A percentile compares a stretch with the other conserved stretches of the same genome.
Evolutionary conservation across 2,888 invertebrate species (phyloP).

Genomic region (Latheticus oryzae): DNA sequence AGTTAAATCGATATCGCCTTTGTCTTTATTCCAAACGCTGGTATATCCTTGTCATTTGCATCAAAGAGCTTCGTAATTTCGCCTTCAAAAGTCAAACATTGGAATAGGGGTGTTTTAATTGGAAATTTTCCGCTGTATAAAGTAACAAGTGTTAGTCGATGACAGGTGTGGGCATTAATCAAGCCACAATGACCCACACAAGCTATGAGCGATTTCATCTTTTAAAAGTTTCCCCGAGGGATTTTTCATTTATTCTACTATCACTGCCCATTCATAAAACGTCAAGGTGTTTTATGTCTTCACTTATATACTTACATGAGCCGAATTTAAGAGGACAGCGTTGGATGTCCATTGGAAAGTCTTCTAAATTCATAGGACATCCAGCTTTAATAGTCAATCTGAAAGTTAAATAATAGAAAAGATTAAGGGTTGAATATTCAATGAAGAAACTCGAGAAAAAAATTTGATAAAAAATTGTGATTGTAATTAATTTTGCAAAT

Average conservation of each 20-base stretch:
- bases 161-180: constrained; percentile 38
- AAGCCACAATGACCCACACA: constrained; percentile 31
- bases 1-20: no score
- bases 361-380: constrained; percentile 86
- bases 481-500: constrained; percentile 28
- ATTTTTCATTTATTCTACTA: constrained; percentile 35
- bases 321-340: constrained; percentile 83
- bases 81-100: constrained; percentile 19
- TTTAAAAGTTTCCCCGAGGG: constrained; percentile 34
- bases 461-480: constrained; percentile 20
- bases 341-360: constrained; percentile 89
- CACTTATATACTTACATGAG: constrained; percentile 79
- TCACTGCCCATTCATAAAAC: constrained; percentile 14
- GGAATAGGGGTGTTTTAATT: constrained; percentile 27
- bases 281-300: no score
- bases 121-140: constrained; percentile 27
- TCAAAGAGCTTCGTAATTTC: constrained; percentile 17
- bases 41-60: constrained; percentile 16
- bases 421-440: no score
- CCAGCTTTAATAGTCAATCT: constrained; percentile 86
- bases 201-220: constrained; percentile 17
- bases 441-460: no score
- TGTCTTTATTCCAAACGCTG: constrained; percentile 5
- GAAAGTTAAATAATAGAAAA: constrained; percentile 53
- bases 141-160: constrained; percentile 29